Conservation (phyloP, 2,888 invertebrate genomes). For the Lampropteryx suffumata region DNA sequence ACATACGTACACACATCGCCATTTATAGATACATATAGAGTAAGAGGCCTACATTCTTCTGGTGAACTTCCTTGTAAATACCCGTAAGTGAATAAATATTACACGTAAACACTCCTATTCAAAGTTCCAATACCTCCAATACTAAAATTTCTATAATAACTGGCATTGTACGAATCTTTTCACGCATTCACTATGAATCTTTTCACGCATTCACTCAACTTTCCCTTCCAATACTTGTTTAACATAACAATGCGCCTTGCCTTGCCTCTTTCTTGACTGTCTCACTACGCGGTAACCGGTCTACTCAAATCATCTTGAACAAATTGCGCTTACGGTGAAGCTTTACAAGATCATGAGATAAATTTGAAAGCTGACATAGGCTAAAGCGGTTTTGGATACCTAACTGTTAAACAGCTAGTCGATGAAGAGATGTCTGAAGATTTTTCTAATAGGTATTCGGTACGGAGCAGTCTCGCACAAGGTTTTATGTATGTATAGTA, state of each 20-base stretch:
- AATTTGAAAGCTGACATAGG: constrained; percentile 8
- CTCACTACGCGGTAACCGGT: constrained; percentile 19
- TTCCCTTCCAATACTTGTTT: constrained; percentile 11
- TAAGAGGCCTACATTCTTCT: too few species aligned
- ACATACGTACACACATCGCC: too few species aligned
- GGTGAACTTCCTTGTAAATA: too few species aligned
- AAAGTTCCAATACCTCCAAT: background rate
- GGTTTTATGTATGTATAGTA: too few species aligned
- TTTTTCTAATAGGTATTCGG: too few species aligned
- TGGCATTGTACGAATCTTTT: background rate
- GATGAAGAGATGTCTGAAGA: background rate
- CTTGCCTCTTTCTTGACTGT: constrained; percentile 10
- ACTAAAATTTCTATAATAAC: background rate
- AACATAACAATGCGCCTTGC: constrained; percentile 7
- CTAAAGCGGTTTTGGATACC: constrained; percentile 1
- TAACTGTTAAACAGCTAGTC: background rate
- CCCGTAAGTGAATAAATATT: background rate
- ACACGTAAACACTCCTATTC: background rate
- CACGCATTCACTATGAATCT: background rate
- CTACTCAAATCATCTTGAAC: constrained; percentile 9
- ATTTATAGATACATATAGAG: too few species aligned
- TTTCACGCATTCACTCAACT: constrained; percentile 6
- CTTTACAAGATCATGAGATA: constrained; percentile 1
- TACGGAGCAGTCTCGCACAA: too few species aligned
- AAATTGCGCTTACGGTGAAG: constrained; percentile 18